A percentile compares a stretch with the other conserved stretches of the same genome.
phyloP scores from a whole-genome alignment of 2,888 invertebrate genomes.

The Heliconius charithonia region DNA sequence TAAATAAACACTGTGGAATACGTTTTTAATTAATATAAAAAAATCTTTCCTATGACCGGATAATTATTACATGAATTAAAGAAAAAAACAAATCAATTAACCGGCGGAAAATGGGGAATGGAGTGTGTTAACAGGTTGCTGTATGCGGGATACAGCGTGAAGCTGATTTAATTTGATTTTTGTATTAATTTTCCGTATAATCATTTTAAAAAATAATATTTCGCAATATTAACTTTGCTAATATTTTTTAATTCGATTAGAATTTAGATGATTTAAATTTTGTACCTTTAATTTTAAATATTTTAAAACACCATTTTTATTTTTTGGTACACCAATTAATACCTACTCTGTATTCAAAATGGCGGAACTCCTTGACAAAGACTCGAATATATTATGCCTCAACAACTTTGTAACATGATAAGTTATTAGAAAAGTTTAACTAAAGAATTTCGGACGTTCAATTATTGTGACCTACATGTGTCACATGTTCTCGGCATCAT shows the following conservation, averaged over 20 bases:
- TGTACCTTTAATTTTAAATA: not conserved
- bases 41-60: too few species aligned
- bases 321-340: not conserved
- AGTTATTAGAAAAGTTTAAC: conserved; percentile 14
- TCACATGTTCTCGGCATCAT: conserved; percentile 25
- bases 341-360: not conserved
- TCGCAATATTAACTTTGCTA: too few species aligned
- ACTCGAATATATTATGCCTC: not conserved
- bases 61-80: too few species aligned
- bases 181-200: too few species aligned
- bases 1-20: not conserved
- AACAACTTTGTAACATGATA: not conserved
- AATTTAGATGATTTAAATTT: not conserved
- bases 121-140: too few species aligned
- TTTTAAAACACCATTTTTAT: not conserved
- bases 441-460: conserved; percentile 29
- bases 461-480: conserved; percentile 26
- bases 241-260: too few species aligned
- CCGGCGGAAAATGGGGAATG: too few species aligned
- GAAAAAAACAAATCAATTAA: too few species aligned
- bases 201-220: too few species aligned
- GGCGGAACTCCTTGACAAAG: not conserved
- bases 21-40: not conserved
- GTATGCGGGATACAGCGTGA: too few species aligned
- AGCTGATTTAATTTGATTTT: too few species aligned